Percentiles rank a stretch among this genome's conserved stretches.
phyloP scores from a whole-genome alignment of 2,888 invertebrate genomes.

The Neria commutata region DNA sequence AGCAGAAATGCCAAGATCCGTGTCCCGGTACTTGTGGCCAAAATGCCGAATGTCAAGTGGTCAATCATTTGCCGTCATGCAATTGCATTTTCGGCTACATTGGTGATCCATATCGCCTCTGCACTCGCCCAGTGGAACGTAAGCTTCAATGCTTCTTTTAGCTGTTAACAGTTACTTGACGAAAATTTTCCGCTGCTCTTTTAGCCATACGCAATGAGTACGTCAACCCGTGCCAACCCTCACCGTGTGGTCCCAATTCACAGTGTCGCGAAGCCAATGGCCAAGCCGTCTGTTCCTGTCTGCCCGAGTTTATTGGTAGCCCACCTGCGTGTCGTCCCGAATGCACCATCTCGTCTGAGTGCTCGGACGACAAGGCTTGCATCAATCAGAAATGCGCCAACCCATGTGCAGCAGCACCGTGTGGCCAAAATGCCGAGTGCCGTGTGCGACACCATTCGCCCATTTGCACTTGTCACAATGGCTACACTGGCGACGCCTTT shows the following conservation, averaged over 20 bases:
- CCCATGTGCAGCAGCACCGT: conserved; percentile 73
- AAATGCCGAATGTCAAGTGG: conserved; percentile 75
- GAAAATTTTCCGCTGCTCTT: conserved; percentile 32
- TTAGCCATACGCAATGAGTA: conserved; percentile 55
- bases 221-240: conserved; percentile 70
- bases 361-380: conserved; percentile 74
- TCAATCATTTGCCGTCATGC: conserved; percentile 74
- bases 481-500: conserved; percentile 79
- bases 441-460: conserved; percentile 80
- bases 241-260: conserved; percentile 79
- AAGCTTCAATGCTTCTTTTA: conserved; percentile 52
- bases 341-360: conserved; percentile 79
- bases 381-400: conserved; percentile 77
- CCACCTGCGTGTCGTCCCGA: conserved; percentile 81
- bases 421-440: conserved; percentile 74
- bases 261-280: conserved; percentile 73
- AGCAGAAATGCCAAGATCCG: conserved; percentile 78
- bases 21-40: conserved; percentile 80
- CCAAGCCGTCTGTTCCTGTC: conserved; percentile 78
- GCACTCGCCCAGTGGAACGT: conserved; percentile 65
- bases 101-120: conserved; percentile 75
- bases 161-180: conserved; percentile 12
- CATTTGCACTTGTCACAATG: conserved; percentile 73
- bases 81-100: conserved; percentile 74
- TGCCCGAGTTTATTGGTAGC: conserved; percentile 73